phyloP scores from a whole-genome alignment of 2,113 vertebrate species.

The Geococcyx californianus region DNA sequence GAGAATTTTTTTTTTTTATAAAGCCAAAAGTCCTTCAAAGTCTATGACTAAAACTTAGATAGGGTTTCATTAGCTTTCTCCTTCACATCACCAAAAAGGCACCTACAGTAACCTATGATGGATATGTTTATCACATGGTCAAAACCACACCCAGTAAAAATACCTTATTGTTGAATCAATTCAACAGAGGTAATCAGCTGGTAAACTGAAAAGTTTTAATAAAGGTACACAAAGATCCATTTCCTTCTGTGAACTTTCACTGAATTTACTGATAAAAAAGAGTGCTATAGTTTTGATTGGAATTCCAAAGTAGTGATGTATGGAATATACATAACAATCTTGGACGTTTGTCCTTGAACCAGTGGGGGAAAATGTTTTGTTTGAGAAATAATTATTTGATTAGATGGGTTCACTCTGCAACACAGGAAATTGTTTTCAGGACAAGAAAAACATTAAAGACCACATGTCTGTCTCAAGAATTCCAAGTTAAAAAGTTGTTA shows the following conservation, averaged over 20 bases:
- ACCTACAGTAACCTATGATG: neutral
- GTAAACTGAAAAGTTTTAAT: constrained; percentile 61
- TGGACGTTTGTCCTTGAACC: neutral
- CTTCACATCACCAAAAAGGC: neutral
- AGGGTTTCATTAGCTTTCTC: neutral
- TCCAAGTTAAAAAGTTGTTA: neutral
- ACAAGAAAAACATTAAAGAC: neutral
- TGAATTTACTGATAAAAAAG: neutral
- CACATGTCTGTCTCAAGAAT: neutral
- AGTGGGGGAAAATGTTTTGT: neutral
- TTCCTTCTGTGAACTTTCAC: neutral
- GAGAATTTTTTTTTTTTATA: neutral
- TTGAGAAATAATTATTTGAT: neutral
- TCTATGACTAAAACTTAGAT: neutral
- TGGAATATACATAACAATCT: neutral
- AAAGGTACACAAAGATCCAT: neutral
- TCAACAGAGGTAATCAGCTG: neutral
- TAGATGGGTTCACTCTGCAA: neutral
- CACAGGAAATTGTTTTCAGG: neutral
- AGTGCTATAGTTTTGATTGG: neutral
- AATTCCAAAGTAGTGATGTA: neutral
- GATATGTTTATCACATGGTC: neutral
- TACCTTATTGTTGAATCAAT: neutral
- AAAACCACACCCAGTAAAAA: neutral
- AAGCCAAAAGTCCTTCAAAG: neutral